Base-by-base conservation (phyloP, 2,797 vertebrate genomes). In the Dicrostonyx torquatus region DNA sequence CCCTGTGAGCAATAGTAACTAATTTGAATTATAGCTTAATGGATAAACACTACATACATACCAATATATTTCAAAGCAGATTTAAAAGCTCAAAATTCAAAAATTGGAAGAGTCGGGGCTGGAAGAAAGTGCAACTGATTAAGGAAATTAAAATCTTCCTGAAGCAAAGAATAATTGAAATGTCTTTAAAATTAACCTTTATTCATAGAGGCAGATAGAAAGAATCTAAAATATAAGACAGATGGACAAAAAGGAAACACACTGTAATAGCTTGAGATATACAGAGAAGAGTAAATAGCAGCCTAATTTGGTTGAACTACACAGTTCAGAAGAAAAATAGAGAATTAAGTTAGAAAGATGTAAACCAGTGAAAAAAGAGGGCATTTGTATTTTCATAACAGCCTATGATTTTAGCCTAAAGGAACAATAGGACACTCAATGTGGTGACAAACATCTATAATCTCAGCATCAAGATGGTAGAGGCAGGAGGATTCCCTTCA, bases 331-430 rank as follows among this genome's bases (percentile, higher is more conserved):
- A 83, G 29, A 87, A 91, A 48, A 94, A 84, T 34, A 50, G 6
- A 17, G 87, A 91, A 94, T 77, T 72, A 91, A 91, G 40, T 73
- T 85, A 50, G 34, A 85, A 95, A 92, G n/a, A 82, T 20, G 4
- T 53, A 90, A 48, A 43, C 43, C 53, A 72, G 88, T 17, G 15
- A n/a, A 90, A 90, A 93, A 60, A 58, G 11, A 73, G 78, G 15
- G 34, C 72, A 88, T 75, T 50, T 79, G 31, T 29, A 45, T 58
- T 84, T 87, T 85, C 29, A 87, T 34, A 87, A 26, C 88, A 64
- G 3, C 37, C 34, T 26, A 70, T 31, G 83, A 90, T 73, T 89
- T 75, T 84, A 40, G 14, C 62, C 90, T 78, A 96, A 87, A 95
- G n/a, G 22, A 87, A 64, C 8, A 76, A 64, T 1, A 77, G 8